Evolutionary conservation across 2,113 vertebrate species (phyloP).

Genomic region (Chlamydotis undulata): DNA sequence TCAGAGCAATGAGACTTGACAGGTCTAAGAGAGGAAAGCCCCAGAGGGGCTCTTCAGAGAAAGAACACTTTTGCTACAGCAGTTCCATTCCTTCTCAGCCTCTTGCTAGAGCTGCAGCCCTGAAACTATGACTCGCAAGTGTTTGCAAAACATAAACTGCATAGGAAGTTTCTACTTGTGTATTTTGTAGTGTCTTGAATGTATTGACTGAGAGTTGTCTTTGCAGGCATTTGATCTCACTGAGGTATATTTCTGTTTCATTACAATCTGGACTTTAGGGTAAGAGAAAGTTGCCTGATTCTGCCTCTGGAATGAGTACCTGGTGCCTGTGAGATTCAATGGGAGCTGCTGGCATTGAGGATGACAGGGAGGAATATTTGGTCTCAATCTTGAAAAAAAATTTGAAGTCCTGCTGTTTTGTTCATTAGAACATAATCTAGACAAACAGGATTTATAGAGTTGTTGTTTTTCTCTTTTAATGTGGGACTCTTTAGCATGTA

Average conservation of each 20-base stretch:
- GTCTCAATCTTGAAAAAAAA: neutral
- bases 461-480: neutral
- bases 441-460: neutral
- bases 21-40: neutral
- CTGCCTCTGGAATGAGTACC: neutral
- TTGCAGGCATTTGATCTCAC: neutral
- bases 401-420: neutral
- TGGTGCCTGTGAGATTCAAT: neutral
- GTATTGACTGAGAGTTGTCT: neutral
- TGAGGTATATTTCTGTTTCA: neutral
- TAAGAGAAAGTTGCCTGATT: neutral
- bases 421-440: neutral
- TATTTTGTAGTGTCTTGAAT: neutral
- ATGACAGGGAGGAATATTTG: neutral
- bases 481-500: neutral
- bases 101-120: neutral
- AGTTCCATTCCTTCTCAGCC: neutral
- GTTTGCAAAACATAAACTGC: neutral
- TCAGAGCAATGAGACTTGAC: neutral
- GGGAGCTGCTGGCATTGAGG: neutral
- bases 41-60: neutral
- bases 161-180: neutral
- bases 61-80: neutral
- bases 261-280: neutral
- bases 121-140: neutral